Conservation (phyloP, 2,113 vertebrate genomes). For the Alosa alosa region DNA sequence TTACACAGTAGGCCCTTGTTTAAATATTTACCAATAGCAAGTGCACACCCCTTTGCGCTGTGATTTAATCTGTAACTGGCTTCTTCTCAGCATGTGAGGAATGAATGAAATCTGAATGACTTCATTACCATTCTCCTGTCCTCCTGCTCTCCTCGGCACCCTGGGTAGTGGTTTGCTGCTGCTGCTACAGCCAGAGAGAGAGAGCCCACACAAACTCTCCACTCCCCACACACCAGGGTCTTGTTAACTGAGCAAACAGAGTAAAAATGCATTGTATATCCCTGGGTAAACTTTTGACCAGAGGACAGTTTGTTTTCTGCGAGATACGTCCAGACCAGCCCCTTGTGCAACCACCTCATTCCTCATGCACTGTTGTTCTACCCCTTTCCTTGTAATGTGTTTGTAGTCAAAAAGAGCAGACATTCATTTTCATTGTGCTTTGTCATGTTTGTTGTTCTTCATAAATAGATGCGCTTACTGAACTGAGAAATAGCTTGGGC, state of each 20-base stretch:
- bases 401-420: not conserved
- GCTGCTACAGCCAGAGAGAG: too few species aligned
- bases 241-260: conserved; percentile 46
- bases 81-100: not conserved
- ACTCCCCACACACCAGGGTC: conserved; percentile 19
- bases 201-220: not conserved
- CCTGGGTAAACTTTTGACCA: conserved; percentile 45
- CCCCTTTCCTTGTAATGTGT: not conserved
- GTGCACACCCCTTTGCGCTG: conserved; percentile 32
- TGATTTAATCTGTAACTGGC: conserved; percentile 31
- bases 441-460: not conserved
- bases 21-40: conserved; percentile 48
- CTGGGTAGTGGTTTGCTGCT: not conserved
- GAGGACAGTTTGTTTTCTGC: not conserved
- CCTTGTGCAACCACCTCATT: conserved; percentile 17
- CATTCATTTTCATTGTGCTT: conserved; percentile 5
- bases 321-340: not conserved
- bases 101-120: not conserved
- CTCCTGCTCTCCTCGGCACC: not conserved
- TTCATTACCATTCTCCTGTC: conserved; percentile 23
- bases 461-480: conserved; percentile 8
- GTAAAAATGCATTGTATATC: conserved; percentile 33
- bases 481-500: conserved; percentile 10
- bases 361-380: not conserved
- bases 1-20: conserved; percentile 21